Conservation (phyloP, 2,888 invertebrate genomes). For the Sarcophaga rosellei region DNA sequence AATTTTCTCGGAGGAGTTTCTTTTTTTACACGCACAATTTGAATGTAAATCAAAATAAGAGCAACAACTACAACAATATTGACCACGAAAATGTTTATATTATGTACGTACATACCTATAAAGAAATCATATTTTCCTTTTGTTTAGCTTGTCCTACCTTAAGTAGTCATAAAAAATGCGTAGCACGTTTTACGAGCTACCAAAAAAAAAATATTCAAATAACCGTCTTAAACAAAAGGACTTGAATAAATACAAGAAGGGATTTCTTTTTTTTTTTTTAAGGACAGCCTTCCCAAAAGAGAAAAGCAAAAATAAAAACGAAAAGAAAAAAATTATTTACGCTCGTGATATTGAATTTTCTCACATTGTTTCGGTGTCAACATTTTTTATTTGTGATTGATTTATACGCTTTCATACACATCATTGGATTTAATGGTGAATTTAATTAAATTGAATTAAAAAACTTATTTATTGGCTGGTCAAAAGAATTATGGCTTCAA, state of each 20-base stretch:
- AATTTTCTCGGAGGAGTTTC: slow-evolving; percentile 39
- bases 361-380: not conserved
- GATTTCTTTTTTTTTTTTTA: too few relatives aligned
- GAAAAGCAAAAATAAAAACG: not conserved
- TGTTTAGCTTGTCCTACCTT: too few relatives aligned
- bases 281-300: not conserved
- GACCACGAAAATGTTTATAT: not conserved
- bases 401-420: slow-evolving; percentile 34
- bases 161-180: too few relatives aligned
- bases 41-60: slow-evolving; percentile 25
- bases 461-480: not conserved
- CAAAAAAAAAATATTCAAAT: too few relatives aligned
- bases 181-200: too few relatives aligned
- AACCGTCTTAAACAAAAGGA: too few relatives aligned
- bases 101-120: too few relatives aligned
- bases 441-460: slow-evolving; percentile 51
- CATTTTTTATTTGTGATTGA: slow-evolving; percentile 39
- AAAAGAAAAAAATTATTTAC: not conserved
- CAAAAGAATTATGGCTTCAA: slow-evolving; percentile 1
- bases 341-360: not conserved
- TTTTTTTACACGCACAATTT: slow-evolving; percentile 43
- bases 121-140: too few relatives aligned
- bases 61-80: slow-evolving; percentile 16
- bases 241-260: too few relatives aligned
- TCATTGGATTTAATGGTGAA: slow-evolving; percentile 34